phyloP scores from a whole-genome alignment of 2,888 invertebrate genomes.

The Tenthredo mesomela region DNA sequence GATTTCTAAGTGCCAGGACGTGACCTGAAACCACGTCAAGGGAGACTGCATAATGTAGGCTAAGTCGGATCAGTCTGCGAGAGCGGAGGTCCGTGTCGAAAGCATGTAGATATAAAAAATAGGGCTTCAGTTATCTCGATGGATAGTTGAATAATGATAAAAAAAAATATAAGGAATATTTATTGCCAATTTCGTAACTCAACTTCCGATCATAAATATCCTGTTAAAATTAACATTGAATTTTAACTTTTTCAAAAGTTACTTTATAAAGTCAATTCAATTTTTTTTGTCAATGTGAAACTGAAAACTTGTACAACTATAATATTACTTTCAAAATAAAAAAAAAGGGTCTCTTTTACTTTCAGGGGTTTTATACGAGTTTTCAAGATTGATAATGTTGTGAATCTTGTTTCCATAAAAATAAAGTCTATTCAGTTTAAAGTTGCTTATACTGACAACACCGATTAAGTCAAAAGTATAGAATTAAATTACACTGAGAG shows the following conservation, averaged over 20 bases:
- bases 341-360: not conserved
- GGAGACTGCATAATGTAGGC: slow-evolving; percentile 31
- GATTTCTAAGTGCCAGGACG: slow-evolving; percentile 20
- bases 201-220: too few relatives aligned
- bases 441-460: not conserved
- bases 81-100: slow-evolving; percentile 18
- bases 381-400: not conserved
- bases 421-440: not conserved
- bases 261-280: not conserved
- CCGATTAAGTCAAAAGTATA: not conserved
- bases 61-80: slow-evolving; percentile 23
- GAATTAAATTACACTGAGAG: not conserved
- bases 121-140: not conserved
- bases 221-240: too few relatives aligned
- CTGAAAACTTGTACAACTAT: not conserved
- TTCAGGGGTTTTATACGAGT: not conserved
- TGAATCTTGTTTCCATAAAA: not conserved
- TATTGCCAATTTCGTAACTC: not conserved
- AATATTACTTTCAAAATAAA: not conserved
- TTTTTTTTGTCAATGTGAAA: not conserved
- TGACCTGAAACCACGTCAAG: slow-evolving; percentile 23
- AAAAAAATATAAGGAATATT: not conserved
- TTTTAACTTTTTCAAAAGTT: too few relatives aligned
- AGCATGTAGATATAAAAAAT: slow-evolving; percentile 10
- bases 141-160: slow-evolving; percentile 16